Percentiles rank a stretch among this genome's conserved stretches.
phyloP scores from a whole-genome alignment of 1,140 invertebrate species.

The Psix sp. region DNA sequence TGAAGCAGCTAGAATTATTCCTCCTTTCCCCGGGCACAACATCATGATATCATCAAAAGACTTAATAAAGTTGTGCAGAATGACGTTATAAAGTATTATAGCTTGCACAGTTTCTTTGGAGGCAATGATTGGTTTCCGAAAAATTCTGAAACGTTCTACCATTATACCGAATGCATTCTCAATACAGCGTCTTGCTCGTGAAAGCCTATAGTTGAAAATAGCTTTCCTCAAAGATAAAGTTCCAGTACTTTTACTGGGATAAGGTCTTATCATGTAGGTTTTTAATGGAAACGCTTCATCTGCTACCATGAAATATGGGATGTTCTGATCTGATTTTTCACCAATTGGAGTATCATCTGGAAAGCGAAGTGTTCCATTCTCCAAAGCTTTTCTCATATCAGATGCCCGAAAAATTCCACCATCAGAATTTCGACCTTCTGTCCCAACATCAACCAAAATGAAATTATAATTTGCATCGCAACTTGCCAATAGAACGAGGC shows the following conservation, averaged over 20 bases:
- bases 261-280: background rate
- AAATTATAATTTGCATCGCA: constrained; percentile 1
- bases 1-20: background rate
- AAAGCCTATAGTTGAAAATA: background rate
- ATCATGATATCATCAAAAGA: background rate
- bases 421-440: background rate
- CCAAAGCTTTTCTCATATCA: background rate
- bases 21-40: background rate
- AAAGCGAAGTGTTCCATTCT: background rate
- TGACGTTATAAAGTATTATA: background rate
- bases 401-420: background rate
- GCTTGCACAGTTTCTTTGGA: constrained; percentile 1
- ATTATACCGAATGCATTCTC: background rate
- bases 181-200: background rate
- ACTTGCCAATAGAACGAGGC: background rate
- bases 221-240: background rate
- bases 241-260: background rate
- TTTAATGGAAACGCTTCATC: constrained; percentile 1
- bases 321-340: background rate
- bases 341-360: background rate
- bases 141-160: background rate
- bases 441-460: background rate
- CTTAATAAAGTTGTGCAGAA: background rate
- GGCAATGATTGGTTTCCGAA: background rate
- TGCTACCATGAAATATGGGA: background rate